phyloP scores from a whole-genome alignment of 1,140 invertebrate genomes.

The Heterodera carotae region DNA sequence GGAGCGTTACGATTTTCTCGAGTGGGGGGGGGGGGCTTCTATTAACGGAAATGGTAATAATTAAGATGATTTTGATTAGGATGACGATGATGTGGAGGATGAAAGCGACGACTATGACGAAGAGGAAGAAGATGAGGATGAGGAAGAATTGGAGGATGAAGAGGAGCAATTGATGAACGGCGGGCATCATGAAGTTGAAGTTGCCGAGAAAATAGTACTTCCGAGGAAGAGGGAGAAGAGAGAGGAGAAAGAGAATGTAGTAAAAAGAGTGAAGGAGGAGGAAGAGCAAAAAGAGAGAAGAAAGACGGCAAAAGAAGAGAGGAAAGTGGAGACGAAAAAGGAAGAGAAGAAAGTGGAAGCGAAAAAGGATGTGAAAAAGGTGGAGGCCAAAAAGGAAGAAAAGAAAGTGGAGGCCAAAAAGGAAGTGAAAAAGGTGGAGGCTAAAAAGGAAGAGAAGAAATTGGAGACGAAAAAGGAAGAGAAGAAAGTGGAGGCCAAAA shows the following conservation, averaged over 20 bases:
- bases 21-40: too few relatives aligned
- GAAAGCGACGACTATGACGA: conserved; percentile 20
- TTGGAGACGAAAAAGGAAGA: not conserved
- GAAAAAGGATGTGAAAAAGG: conserved; percentile 11
- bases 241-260: conserved; percentile 7
- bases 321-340: not conserved
- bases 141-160: conserved; percentile 42
- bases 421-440: not conserved
- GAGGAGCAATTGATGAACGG: conserved; percentile 8
- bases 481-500: conserved; percentile 18
- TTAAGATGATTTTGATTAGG: too few relatives aligned
- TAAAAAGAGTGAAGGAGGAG: conserved; percentile 11
- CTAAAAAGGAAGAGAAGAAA: conserved; percentile 6
- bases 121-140: conserved; percentile 38
- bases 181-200: conserved; percentile 18
- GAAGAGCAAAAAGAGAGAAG: not conserved
- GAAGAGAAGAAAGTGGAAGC: conserved; percentile 14
- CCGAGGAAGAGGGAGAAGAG: conserved; percentile 14
- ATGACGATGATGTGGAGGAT: conserved; percentile 23
- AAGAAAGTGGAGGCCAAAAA: conserved; percentile 16
- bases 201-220: conserved; percentile 13
- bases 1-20: too few relatives aligned
- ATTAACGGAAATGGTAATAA: too few relatives aligned
- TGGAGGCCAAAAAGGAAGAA: not conserved
- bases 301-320: conserved; percentile 25